phyloP scores from a whole-genome alignment of 2,113 vertebrate species.

The Ibidorhyncha struthersii region DNA sequence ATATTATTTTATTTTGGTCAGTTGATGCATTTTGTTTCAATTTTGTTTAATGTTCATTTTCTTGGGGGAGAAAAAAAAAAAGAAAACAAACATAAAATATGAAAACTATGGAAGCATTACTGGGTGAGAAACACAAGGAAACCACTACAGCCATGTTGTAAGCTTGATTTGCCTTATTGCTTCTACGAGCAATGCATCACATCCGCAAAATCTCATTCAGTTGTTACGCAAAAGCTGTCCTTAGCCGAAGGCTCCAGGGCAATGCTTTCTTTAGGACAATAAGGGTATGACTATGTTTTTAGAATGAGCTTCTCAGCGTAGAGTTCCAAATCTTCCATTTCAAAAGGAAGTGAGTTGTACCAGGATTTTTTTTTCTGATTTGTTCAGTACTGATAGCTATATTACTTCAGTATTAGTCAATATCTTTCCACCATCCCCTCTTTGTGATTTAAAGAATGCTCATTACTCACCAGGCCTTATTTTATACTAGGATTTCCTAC shows the following conservation, averaged over 20 bases:
- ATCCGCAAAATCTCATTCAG: background rate
- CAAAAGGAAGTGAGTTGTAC: background rate
- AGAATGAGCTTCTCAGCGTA: background rate
- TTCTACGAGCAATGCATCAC: background rate
- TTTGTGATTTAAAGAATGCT: background rate
- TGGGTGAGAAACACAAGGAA: fast-evolving
- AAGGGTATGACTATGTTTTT: background rate
- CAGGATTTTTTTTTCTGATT: background rate
- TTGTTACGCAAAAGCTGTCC: background rate
- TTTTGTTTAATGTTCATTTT: background rate
- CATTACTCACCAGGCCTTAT: background rate
- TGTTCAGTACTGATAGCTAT: background rate
- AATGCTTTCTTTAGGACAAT: background rate
- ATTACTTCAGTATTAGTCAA: background rate
- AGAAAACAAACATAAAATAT: background rate
- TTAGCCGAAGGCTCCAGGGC: background rate
- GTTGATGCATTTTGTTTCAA: background rate
- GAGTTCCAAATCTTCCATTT: background rate
- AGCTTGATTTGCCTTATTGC: background rate
- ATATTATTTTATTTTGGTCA: background rate
- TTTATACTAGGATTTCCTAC: background rate
- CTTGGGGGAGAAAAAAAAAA: background rate
- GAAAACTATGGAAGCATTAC: background rate
- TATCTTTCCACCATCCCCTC: background rate
- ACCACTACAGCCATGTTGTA: background rate